Evolutionary conservation across 2,113 vertebrate genomes (phyloP), one percentile per base, ranked within the genome.

Genomic region (Callipepla californica): DNA sequence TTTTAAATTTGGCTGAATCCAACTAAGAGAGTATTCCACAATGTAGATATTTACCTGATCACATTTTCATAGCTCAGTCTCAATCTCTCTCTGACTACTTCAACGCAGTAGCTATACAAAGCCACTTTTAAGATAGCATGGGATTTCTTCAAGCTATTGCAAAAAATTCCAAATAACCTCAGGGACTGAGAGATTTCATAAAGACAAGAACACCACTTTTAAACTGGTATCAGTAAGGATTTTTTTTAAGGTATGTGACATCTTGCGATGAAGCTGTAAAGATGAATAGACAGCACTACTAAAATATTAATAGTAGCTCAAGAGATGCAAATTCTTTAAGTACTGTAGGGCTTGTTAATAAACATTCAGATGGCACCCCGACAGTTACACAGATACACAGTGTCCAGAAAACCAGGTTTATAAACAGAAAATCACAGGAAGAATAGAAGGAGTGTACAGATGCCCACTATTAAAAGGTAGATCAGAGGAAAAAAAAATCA

Each of bases 311-410:
- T 1, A 1, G 40, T 3, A 77, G 28, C 28, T 63, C 15, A 66
- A 15, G 4, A 28, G 5, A 57, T 13, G 68, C 47, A 66, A 77
- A 74, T 32, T 62, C 42, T 66, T 66, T 18, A 85, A 69, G n/a
- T 53, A 26, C 30, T 66, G 63, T n/a, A 83, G 62, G 42, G 6
- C 42, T 63, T 38, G n/a, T 45, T 23, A 20, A 38, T 9, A 18
- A 34, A 20, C 1, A 9, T 57, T 50, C 38, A 36, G n/a, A 51
- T 0, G 1, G 59, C 55, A 58, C 14, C 30, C 34, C 4, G 34
- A 72, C 25, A 80, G 9, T 30, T 38, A 66, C 1, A 18, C 45
- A 83, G 23, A 30, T 53, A 77, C 40, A 85, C 7, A 67, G 57
- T 3, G 1, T 63, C 51, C 34, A 67, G 42, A 83, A 86, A n/a